Base-by-base conservation (phyloP, 2,113 vertebrate species). In the Anarhynchus alexandrinus region DNA sequence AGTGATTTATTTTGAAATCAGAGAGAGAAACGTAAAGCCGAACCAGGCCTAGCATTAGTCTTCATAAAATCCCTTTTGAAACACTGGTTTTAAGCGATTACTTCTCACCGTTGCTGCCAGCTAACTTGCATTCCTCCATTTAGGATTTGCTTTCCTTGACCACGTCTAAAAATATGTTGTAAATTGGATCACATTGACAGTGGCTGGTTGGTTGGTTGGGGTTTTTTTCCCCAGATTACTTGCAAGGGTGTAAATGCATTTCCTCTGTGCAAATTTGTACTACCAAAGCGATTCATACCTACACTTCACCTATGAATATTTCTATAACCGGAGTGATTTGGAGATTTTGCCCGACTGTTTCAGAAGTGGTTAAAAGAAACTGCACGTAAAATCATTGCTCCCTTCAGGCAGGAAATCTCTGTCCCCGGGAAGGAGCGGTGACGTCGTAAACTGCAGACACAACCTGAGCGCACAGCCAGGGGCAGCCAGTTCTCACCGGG, bases 1-100 rank as follows among this genome's bases (percentile, higher is more conserved):
- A 70, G 34, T 4, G 1, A 91, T 57, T 82, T 82, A 40, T 88
- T 85, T 66, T 87, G 65, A 79, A 87, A 90, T 27, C 51, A 55
- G 49, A 72, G 72, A 88, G 38, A 78, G 90, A 82, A 93, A 87
- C 4, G 1, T 14, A 70, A 85, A 70, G 29, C 11, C 0, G 4
- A 83, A n/a, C 5, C 22, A 76, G 49, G 34, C 36, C 84, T 69
- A 66, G 52, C 64, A 19, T 65, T 55, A 55, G 17, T 26, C 42
- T 86, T 69, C 36, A 58, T 9, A 77, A 86, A 90, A 92, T 32
- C 51, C n/a, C 42, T 82, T 92, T 55, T 51, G 70, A 76, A 91
- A 69, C 43, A 55, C 18, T 59, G 30, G 11, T 23, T 93, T 89
- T 51, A 30, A 76, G 49, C 2, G 3, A 76, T 61, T 40, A 52